phyloP scores from a whole-genome alignment of 2,888 invertebrate species.

The Rotaria socialis region DNA sequence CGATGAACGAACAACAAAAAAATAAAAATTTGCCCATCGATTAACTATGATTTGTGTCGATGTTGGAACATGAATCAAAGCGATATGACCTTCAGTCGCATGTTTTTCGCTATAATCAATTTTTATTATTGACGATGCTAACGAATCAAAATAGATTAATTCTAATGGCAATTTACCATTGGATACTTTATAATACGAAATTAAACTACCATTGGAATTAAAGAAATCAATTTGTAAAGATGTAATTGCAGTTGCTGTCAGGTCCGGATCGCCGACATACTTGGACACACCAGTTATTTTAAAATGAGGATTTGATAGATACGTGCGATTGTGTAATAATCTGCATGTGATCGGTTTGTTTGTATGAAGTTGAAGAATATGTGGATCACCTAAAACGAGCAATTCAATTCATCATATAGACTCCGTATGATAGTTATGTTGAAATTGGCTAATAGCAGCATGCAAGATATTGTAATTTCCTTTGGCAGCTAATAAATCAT shows the following conservation, averaged over 20 bases:
- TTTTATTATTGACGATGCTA: neutral
- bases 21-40: neutral
- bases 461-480: too few species aligned
- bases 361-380: neutral
- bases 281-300: neutral
- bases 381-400: neutral
- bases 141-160: neutral
- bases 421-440: too few species aligned
- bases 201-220: neutral
- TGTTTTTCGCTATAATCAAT: neutral
- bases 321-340: neutral
- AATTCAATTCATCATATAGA: too few species aligned
- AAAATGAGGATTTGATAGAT: conserved; percentile 21
- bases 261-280: neutral
- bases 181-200: neutral
- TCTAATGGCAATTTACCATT: conserved; percentile 1
- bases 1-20: neutral
- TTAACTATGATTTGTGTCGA: neutral
- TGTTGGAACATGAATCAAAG: neutral
- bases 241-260: neutral
- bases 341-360: neutral
- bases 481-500: too few species aligned
- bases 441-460: too few species aligned
- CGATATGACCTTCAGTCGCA: neutral
- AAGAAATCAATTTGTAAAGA: neutral